Base-by-base conservation (phyloP, 2,797 vertebrate species). In the Lophius americanus region DNA sequence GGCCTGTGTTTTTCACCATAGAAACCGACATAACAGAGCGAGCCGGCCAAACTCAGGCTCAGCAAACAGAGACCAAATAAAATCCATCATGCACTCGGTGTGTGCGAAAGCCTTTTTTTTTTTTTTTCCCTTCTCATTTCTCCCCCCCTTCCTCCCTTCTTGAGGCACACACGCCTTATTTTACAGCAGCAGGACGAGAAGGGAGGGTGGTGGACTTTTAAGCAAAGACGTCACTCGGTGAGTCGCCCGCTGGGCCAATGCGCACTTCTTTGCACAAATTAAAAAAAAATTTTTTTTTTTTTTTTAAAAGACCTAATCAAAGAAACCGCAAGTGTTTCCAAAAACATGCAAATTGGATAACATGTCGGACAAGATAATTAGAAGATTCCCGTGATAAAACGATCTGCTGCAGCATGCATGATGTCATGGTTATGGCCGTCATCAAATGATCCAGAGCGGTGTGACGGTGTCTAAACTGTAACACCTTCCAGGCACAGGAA, bases 11-110 rank as follows among this genome's bases (percentile, higher is more conserved):
- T 91, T 88, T 95, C 93, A 91, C 96, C 95, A 97, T 96, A 94
- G 96, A 96, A 96, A 98, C 97, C 94, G 95, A 95, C 96, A 96
- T 94, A 97, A 98, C 96, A 97, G 91, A 78, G 65, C 75, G 71
- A 84, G 64, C 60, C 75, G 83, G 94, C 94, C 93, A 93, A 90
- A 83, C 92, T 85, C 66, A 67, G 91, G 91, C 93, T 94, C 91
- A 77, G 91, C 91, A 94, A 94, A 95, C 90, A 93, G 87, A 89
- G 72, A 89, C 89, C 89, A 91, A 89, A 91, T 91, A 86, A 91
- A 92, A 92, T 91, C 88, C 85, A 91, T 92, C 89, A 92, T 85
- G 84, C 79, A 69, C 71, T 72, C 54, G 59, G 73, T 81, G 82
- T 86, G 73, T 73, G 85, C 67, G 37, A 71, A 73, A 79, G 60